phyloP scores from a whole-genome alignment of 2,888 invertebrate genomes.

The Stramonita haemastoma region DNA sequence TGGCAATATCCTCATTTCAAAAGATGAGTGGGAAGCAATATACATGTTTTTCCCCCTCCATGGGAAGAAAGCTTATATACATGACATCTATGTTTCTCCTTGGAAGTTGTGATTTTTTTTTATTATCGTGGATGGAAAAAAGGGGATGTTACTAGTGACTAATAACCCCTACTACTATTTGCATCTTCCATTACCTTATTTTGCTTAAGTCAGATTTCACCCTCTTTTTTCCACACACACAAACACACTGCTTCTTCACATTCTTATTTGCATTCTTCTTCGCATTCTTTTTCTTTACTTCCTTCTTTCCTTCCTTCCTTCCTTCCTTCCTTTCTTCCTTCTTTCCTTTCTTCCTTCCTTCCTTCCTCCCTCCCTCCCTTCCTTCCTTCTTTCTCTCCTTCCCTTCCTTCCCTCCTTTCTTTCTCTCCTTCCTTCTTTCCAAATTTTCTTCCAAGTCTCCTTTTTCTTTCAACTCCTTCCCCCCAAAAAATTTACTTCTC shows the following conservation, averaged over 20 bases:
- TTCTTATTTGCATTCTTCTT: background rate
- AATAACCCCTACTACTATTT: too few relatives aligned
- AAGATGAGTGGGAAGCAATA: too few relatives aligned
- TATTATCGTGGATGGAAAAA: too few relatives aligned
- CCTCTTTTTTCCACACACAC: background rate
- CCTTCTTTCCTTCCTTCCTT: background rate
- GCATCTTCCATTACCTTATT: too few relatives aligned
- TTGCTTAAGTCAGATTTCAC: background rate
- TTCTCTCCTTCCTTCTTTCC: conserved; percentile 12
- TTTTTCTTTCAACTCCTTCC: background rate
- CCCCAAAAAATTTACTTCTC: background rate
- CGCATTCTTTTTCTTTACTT: background rate
- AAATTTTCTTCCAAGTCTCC: background rate
- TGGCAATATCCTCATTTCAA: too few relatives aligned
- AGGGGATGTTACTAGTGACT: too few relatives aligned
- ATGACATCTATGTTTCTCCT: too few relatives aligned
- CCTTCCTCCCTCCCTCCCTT: background rate
- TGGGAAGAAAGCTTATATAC: too few relatives aligned
- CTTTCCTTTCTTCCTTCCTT: background rate
- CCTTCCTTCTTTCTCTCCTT: background rate
- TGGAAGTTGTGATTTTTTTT: too few relatives aligned
- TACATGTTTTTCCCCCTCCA: too few relatives aligned
- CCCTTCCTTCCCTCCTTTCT: background rate
- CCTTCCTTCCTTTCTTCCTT: background rate
- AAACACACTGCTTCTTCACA: background rate